Evolutionary conservation across 92 coral and sea anemone species (phyloP).

Genomic region (Phenganax stokvisi): DNA sequence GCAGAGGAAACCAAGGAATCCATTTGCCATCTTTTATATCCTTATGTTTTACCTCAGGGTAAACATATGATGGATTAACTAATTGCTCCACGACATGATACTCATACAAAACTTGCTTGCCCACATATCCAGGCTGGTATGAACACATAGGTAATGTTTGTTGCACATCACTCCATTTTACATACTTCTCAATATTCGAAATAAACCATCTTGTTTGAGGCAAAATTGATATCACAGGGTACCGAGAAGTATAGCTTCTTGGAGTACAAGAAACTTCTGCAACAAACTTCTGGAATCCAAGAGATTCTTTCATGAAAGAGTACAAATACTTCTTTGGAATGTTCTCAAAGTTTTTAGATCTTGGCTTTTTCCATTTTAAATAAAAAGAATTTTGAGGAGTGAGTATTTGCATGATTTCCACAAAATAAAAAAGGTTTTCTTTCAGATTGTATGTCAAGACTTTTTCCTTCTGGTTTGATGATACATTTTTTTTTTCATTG

Average conservation of each 20-base stretch:
- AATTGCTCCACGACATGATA: constrained; percentile 25
- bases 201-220: not conserved
- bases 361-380: constrained; percentile 60
- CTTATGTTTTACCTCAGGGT: constrained; percentile 27
- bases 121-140: constrained; percentile 60
- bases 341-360: constrained; percentile 19
- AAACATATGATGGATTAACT: constrained; percentile 39
- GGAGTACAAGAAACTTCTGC: constrained; percentile 25
- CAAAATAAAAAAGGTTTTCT: constrained; percentile 47
- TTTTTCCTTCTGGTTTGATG: constrained; percentile 20
- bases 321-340: constrained; percentile 25
- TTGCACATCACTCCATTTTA: constrained; percentile 56
- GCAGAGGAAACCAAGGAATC: constrained; percentile 50
- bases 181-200: constrained; percentile 11
- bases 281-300: not conserved
- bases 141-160: constrained; percentile 56
- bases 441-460: constrained; percentile 27
- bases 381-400: constrained; percentile 34
- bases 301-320: constrained; percentile 35
- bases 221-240: constrained; percentile 16
- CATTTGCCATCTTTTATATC: constrained; percentile 35
- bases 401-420: constrained; percentile 57
- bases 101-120: constrained; percentile 5
- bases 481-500: not conserved
- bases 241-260: constrained; percentile 13